phyloP scores from a whole-genome alignment of 2,888 invertebrate genomes.

The Brenthis hecate region DNA sequence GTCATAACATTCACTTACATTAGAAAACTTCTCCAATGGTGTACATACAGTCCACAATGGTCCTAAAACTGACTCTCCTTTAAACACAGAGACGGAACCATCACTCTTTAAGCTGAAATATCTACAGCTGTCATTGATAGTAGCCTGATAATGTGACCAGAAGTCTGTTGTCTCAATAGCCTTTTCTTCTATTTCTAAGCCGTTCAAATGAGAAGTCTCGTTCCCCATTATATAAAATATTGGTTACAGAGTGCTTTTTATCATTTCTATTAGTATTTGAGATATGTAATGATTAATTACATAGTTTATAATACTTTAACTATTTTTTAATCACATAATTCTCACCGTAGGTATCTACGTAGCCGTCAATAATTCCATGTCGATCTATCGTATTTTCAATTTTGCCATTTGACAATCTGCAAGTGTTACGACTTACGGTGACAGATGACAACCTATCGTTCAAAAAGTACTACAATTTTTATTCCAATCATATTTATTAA shows the following conservation, averaged over 20 bases:
- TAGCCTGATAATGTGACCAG: conserved; percentile 88
- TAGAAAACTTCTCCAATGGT: conserved; percentile 89
- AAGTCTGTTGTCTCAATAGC: conserved; percentile 90
- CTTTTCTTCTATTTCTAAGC: conserved; percentile 88
- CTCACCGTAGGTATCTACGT: not conserved
- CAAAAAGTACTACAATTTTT: too few relatives aligned
- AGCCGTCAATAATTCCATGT: too few relatives aligned
- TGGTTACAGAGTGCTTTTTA: not conserved
- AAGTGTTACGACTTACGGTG: too few relatives aligned
- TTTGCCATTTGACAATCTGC: too few relatives aligned
- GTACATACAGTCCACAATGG: conserved; percentile 85
- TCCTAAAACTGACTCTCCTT: conserved; percentile 86
- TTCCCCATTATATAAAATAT: conserved; percentile 85
- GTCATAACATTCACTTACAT: conserved; percentile 75
- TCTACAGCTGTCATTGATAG: conserved; percentile 80
- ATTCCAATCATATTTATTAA: too few relatives aligned
- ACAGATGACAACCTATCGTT: too few relatives aligned
- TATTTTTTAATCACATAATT: not conserved
- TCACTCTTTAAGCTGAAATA: conserved; percentile 79
- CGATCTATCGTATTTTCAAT: too few relatives aligned
- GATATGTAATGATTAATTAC: not conserved
- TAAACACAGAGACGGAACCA: conserved; percentile 87
- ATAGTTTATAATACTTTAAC: not conserved
- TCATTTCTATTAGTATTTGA: not conserved
- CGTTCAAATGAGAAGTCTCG: conserved; percentile 87